Conservation (phyloP, 2,797 vertebrate species). For the Hapalemur alaotrensis region DNA sequence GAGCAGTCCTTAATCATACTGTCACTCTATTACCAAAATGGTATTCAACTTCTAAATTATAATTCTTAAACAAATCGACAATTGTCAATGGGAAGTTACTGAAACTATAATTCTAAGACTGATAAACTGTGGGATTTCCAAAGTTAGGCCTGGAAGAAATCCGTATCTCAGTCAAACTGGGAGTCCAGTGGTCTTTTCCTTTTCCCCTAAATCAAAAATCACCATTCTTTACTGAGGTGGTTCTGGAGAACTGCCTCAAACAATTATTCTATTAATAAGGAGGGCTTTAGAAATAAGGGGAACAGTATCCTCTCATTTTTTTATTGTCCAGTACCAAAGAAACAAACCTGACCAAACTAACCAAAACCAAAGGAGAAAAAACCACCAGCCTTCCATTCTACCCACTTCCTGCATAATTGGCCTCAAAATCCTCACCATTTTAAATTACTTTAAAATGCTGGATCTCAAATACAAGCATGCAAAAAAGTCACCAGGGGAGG, state of each 20-base stretch:
- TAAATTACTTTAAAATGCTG: background rate
- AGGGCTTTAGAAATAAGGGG: background rate
- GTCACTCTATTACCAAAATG: background rate
- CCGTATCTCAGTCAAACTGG: background rate
- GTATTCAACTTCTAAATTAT: background rate
- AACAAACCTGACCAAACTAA: background rate
- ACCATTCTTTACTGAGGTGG: background rate
- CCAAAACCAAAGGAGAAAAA: constrained; percentile 19
- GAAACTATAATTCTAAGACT: background rate
- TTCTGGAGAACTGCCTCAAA: background rate
- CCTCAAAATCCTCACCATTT: background rate
- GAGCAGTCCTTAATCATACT: background rate
- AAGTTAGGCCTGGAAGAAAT: background rate
- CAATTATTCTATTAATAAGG: background rate
- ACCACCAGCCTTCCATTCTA: background rate
- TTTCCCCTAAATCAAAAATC: background rate
- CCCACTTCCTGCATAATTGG: background rate
- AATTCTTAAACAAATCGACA: background rate
- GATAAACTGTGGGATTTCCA: background rate
- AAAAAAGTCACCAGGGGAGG: background rate
- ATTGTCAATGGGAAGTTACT: background rate
- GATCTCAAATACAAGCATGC: background rate
- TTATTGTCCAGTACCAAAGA: background rate
- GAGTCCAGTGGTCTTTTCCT: background rate
- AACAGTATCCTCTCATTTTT: background rate